Base-by-base conservation (phyloP, 2,113 vertebrate species). In the Tor tambroides region DNA sequence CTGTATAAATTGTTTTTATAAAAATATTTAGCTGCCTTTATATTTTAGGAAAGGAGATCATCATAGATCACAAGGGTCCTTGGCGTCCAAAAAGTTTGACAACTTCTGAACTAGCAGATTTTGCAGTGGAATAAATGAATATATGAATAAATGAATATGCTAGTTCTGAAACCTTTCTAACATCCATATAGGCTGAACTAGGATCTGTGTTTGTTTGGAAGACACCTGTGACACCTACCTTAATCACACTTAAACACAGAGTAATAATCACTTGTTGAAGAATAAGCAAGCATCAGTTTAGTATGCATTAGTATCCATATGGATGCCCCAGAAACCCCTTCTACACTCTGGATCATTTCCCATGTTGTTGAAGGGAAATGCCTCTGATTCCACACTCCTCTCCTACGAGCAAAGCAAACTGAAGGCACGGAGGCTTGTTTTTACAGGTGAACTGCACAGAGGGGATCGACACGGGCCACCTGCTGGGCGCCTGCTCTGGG, bases 401-500 rank as follows among this genome's bases (percentile, higher is more conserved):
- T 86, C 83, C 51, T 86, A 80, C 83, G 79, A 88, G 77, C 78
- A 91, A 93, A 93, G 93, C 88, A 94, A 93, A 91, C 89, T 91
- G 83, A 90, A 28, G 74, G 71, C 86, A 89, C 85, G 61, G 88
- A 88, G 80, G 87, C 86, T 90, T 95, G 94, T 95, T 95, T 93
- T 93, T 85, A 92, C 95, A 97, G 97, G 94, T 97, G 94, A 94
- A 92, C 93, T 97, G 96, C 95, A 93, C 91, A n/a, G 93, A 94
- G 85, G 93, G 94, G 56, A 43, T 91, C 32, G 46, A 82, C 0
- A 72, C 88, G 4, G 89, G 92, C 71, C 90, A 92, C 43, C 92
- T 96, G 87, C 93, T 92, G n/a, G 94, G 94, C 23, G 90, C 92
- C 87, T 97, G 96, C 92, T 91, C 65, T 83, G 95, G 94, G 91